phyloP scores from a whole-genome alignment of 2,888 invertebrate species.

The Sussaba pulchella region DNA sequence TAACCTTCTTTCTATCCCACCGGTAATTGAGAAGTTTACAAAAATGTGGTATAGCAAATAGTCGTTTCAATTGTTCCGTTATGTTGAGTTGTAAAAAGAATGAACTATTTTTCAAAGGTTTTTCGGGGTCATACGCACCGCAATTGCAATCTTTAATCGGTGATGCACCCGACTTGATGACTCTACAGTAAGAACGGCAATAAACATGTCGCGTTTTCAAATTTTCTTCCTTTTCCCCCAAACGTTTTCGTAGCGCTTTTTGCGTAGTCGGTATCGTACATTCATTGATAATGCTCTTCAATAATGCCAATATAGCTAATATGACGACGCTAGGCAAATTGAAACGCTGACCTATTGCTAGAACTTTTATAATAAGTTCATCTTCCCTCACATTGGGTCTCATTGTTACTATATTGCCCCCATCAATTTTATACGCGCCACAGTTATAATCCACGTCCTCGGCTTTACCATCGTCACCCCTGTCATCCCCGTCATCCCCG shows the following conservation, averaged over 20 bases:
- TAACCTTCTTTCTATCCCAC: constrained; percentile 31
- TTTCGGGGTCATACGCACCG: constrained; percentile 12
- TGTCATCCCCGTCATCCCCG: neutral
- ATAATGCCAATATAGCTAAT: constrained; percentile 31
- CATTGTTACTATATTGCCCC: constrained; percentile 28
- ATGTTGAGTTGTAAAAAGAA: constrained; percentile 30
- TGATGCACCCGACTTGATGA: constrained; percentile 19
- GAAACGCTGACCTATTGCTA: constrained; percentile 39
- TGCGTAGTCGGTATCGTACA: constrained; percentile 37
- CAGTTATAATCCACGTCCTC: no score
- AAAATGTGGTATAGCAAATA: constrained; percentile 39
- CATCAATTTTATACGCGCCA: no score
- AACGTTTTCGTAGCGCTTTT: constrained; percentile 26
- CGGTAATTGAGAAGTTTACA: constrained; percentile 32
- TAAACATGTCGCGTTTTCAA: constrained; percentile 33
- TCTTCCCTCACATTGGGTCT: constrained; percentile 18
- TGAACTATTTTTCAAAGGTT: constrained; percentile 37
- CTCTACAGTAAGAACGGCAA: constrained; percentile 26
- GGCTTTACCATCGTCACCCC: constrained; percentile 12
- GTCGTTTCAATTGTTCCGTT: constrained; percentile 39
- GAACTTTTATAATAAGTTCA: constrained; percentile 1
- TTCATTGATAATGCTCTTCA: constrained; percentile 36
- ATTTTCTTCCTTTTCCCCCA: constrained; percentile 32
- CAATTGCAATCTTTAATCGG: constrained; percentile 25
- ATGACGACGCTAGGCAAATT: constrained; percentile 30